Base-by-base conservation (phyloP, 2,888 invertebrate species). In the Aradus depressus region DNA sequence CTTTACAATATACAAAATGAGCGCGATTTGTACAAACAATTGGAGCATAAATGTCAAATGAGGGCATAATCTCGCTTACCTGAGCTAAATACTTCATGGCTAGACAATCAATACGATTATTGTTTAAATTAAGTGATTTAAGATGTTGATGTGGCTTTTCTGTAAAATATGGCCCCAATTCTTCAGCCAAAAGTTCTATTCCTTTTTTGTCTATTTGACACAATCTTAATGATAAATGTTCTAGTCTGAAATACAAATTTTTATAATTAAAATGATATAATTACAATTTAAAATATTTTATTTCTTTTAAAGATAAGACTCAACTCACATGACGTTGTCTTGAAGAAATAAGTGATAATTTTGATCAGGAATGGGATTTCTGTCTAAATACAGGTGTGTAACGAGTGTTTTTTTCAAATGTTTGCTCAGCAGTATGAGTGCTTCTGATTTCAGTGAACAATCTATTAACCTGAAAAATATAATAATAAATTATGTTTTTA, bases 381-480 rank as follows among this genome's bases (percentile, higher is more conserved):
- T 42, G 28, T 58, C 58, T 23, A 58, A 45, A 28, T 56, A 54
- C 18, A 58, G 35, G 25, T 58, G 54, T 1, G 42, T 56, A 4
- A 58, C 44, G n/a, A 21, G 19, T 10, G 32, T 34, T 21, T 21
- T 43, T 4, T 23, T 16, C 22, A 53, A 34, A 18, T 41, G 23
- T 4, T 41, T 21, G 2, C 37, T 45, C 3, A 53, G 34, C 14
- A 50, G 42, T 41, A 35, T 16, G 8, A 53, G 32, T 2, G 23
- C 25, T 50, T 50, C 43, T 18, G 44, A 37, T 35, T 39, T 53
- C 12, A 53, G 34, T 8, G 23, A 39, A 22, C 53, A 53, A 12
- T 42, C 31, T n/a, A 50, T 31, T 31, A 53, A 35, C 23, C 53
- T 53, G 51, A 19, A 39, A 47, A 38, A n/a, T 4, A 26, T 16